Base-by-base conservation (phyloP, 2,888 invertebrate species). In the Ophonus ardosiacus region DNA sequence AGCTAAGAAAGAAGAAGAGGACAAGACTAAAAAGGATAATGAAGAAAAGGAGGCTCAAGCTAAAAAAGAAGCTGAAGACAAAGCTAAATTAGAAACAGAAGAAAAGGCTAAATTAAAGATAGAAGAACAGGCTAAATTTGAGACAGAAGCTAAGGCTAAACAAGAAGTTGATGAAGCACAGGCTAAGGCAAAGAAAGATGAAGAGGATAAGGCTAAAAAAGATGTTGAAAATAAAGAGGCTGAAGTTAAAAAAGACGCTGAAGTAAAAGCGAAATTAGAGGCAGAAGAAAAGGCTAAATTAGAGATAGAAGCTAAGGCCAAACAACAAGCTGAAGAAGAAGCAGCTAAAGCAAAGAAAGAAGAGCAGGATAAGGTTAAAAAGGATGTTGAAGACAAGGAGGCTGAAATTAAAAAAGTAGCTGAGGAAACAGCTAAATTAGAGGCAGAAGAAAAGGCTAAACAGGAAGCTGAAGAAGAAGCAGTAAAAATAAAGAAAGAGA, bases 51-150 rank as follows among this genome's bases (percentile, higher is more conserved):
- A n/a, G n/a, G n/a, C n/a, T n/a, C n/a, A 91, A 90, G 86, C 91
- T 90, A 18, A 91, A 90, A n/a, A 31, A 78, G 76, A 90, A 90
- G 17, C 90, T 88, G 86, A 91, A 91, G 88, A 91, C 91, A 86
- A 57, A 76, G 76, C 86, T 61, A 87, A 86, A 65, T 38, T 82
- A 24, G 82, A 86, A 68, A 63, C 82, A 61, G 84, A 86, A 68
- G 63, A 84, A 84, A 1, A 24, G 24, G 24, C 81, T n/a, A n/a
- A n/a, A n/a, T n/a, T n/a, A n/a, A n/a, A n/a, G n/a, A n/a, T n/a
- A n/a, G n/a, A n/a, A n/a, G n/a, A n/a, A n/a, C n/a, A n/a, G n/a
- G n/a, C n/a, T n/a, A n/a, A n/a, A n/a, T n/a, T n/a, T n/a, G n/a
- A n/a, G n/a, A 56, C 81, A 21, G 80, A 84, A 84, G 80, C 40